Percentiles rank a stretch among this genome's conserved stretches.
Conservation (phyloP, 2,113 vertebrate genomes). For the Ancistrus triradiatus region DNA sequence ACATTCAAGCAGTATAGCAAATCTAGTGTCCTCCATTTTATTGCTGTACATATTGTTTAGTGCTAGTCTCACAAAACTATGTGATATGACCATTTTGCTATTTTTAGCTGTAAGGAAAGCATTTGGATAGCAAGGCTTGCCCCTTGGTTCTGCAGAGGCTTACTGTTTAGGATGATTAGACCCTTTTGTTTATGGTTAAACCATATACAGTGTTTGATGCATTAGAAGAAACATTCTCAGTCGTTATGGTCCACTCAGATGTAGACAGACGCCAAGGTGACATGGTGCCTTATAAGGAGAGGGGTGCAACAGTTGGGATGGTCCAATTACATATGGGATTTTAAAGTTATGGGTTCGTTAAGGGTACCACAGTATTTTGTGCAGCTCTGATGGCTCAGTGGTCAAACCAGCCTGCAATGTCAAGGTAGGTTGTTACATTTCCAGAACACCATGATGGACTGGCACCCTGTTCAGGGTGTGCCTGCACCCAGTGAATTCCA, state of each 20-base stretch:
- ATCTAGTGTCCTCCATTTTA: constrained; percentile 9
- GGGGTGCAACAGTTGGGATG: constrained; percentile 1
- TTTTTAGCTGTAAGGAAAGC: constrained; percentile 12
- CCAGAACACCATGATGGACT: too few species aligned
- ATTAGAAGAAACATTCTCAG: not conserved
- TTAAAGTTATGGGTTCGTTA: too few species aligned
- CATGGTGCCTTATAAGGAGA: not conserved
- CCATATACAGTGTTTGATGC: not conserved
- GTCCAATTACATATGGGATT: too few species aligned
- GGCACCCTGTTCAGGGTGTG: too few species aligned
- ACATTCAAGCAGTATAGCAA: constrained; percentile 10
- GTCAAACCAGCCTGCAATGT: too few species aligned
- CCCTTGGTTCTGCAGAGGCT: constrained; percentile 9
- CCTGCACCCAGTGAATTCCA: too few species aligned
- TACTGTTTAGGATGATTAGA: not conserved
- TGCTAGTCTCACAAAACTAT: too few species aligned
- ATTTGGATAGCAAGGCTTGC: constrained; percentile 3
- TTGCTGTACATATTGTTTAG: constrained; percentile 5
- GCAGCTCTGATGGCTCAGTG: too few species aligned
- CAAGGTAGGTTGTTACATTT: too few species aligned
- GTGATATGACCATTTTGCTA: too few species aligned
- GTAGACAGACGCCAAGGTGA: not conserved
- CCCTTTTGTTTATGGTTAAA: constrained; percentile 2
- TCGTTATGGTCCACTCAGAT: not conserved
- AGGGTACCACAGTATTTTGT: too few species aligned